Evolutionary conservation across 2,113 vertebrate genomes (phyloP), one percentile per base, ranked within the genome.

Genomic region (Rissa tridactyla): DNA sequence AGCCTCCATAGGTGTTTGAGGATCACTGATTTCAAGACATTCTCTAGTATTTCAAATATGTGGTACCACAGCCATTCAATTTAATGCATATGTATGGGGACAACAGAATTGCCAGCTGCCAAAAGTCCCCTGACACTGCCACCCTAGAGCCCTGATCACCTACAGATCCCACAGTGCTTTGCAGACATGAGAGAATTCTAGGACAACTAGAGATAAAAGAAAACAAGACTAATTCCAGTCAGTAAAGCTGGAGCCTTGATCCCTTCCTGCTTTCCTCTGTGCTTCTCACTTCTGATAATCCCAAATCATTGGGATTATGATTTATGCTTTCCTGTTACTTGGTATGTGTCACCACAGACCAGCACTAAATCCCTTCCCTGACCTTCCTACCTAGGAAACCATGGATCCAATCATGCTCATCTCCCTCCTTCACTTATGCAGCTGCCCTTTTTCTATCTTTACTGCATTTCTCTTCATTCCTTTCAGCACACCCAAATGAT

Each of bases 321-420:
- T 94, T 92, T 91, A 58, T 76, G 85, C 44, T 95, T 86, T 92
- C 64, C 64, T 83, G 68, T 94, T 95, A 90, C 49, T 68, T 95
- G 88, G 86, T 80, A 40, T 73, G 36, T 77, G n/a, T 42, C 30
- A 54, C 27, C 27, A 57, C 5, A 27, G 46, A 86, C 11, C 46
- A 66, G 15, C 20, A 76, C 27, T 73, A 88, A 88, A 57, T 83
- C 60, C 51, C 15, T 62, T 88, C 25, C 47, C 62, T 83, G 68
- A 86, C 58, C 60, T 89, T 75, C 79, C 77, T 61, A 84, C 21
- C 3, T 10, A 55, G 64, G 51, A 88, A 88, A 54, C 7, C 26
- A 60, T 40, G 23, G 54, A 81, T 80, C 34, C 40, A 58, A 3
- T 72, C 40, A 36, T 32, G 38, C 4, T 90, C 9, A 40, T 66